Base-by-base conservation (phyloP, 2,888 invertebrate genomes). In the Melieria omissa region DNA sequence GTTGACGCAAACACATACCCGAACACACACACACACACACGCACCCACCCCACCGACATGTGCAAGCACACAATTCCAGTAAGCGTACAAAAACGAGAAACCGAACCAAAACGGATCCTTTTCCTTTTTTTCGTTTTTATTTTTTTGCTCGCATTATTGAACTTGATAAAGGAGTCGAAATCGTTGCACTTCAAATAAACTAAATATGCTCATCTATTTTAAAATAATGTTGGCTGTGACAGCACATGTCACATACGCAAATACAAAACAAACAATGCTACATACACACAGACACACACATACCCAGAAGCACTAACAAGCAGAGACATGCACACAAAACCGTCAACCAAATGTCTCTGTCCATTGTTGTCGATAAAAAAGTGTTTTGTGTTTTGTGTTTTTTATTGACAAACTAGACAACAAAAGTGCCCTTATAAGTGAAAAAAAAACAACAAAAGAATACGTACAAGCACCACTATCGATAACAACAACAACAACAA, bases 141-240 rank as follows among this genome's bases (percentile, higher is more conserved):
- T 29, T 29, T 29, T 29, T 29, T 29, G 29, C 29, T 29, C 29
- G 29, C 29, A 29, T 29, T 29, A 29, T 29, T 29, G 29, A 29
- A 29, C 29, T 29, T 29, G 29, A 29, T 29, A 29, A 29, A 29
- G 29, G 29, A 29, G 29, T 29, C 29, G 29, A 69, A 72, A 69
- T 72, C 69, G 65, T 65, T 65, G 69, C 46, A 69, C 69, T 49
- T 72, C 70, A 73, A 73, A 69, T 72, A 72, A 74, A 76, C 74
- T 76, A 68, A 75, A 76, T 72, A 73, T 73, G 76, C 60, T 72
- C 76, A 77, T 78, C 75, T 76, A 73, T 78, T 76, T 77, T 68
- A 74, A 75, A 75, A 65, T 72, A 72, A 69, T 65, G 58, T 29
- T 60, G 70, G 52, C 57, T 70, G 57, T 65, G 70, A 65, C 65